These are phyloP conservation scores for Drosophila pachea DNA, from an alignment of 1,140 invertebrate genomes.

Conservation along the genomic window DNA sequence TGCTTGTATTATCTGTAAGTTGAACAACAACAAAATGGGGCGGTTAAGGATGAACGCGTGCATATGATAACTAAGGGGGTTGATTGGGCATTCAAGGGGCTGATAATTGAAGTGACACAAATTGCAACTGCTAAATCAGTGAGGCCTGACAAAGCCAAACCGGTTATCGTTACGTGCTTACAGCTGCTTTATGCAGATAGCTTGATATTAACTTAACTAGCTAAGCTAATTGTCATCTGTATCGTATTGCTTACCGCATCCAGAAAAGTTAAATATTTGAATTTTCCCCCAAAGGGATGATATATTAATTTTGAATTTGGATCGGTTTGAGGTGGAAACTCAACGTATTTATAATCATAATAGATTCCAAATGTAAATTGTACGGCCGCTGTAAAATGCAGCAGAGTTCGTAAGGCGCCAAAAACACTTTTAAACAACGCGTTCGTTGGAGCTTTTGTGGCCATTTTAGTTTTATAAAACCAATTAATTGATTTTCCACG, in stretches of 20 bases:
- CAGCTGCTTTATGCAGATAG: too few relatives aligned
- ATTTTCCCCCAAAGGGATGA: slow-evolving; percentile 85
- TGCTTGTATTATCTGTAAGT: slow-evolving; percentile 86
- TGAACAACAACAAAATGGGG: slow-evolving; percentile 8
- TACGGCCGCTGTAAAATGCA: slow-evolving; percentile 83
- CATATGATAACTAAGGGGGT: slow-evolving; percentile 58
- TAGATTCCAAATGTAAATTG: slow-evolving; percentile 87
- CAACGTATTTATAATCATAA: slow-evolving; percentile 86
- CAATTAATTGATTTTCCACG: slow-evolving; percentile 66
- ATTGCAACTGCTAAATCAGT: slow-evolving; percentile 34
- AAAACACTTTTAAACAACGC: slow-evolving; percentile 73
- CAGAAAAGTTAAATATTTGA: slow-evolving; percentile 93
- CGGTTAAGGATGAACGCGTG: slow-evolving; percentile 34
- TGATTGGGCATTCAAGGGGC: slow-evolving; percentile 6
- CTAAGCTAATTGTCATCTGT: neutral
- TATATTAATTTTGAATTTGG: slow-evolving; percentile 74
- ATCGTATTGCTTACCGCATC: slow-evolving; percentile 84
- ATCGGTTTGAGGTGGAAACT: slow-evolving; percentile 80
- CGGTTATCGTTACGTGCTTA: slow-evolving; percentile 24
- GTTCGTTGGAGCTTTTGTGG: slow-evolving; percentile 41
- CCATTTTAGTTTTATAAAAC: slow-evolving; percentile 18
- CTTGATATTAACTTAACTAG: too few relatives aligned
- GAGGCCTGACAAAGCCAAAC: slow-evolving; percentile 30
- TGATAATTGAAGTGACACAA: slow-evolving; percentile 52
- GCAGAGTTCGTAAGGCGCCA: slow-evolving; percentile 79